Percentiles rank a stretch among this genome's conserved stretches.
phyloP scores from a whole-genome alignment of 2,888 invertebrate species.

The Drosophila barbarae region DNA sequence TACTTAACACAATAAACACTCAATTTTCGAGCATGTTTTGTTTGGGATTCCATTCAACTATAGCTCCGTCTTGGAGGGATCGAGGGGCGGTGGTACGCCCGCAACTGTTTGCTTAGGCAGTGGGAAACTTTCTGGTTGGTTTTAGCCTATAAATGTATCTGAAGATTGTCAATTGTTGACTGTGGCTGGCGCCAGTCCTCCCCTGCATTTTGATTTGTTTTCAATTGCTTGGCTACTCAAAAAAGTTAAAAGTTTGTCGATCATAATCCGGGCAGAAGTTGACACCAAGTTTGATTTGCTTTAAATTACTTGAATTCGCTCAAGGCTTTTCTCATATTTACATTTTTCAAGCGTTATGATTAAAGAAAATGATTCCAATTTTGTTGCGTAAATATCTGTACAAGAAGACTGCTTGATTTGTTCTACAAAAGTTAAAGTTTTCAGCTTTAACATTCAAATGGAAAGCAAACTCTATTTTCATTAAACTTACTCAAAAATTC shows the following conservation, averaged over 20 bases:
- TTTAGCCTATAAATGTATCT: slow-evolving; percentile 63
- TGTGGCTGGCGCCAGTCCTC: slow-evolving; percentile 25
- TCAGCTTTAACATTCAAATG: background rate
- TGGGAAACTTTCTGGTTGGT: slow-evolving; percentile 19
- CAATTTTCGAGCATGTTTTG: slow-evolving; percentile 73
- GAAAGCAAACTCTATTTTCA: background rate
- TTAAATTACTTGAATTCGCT: slow-evolving; percentile 34
- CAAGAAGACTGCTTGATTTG: background rate
- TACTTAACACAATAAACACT: slow-evolving; percentile 74
- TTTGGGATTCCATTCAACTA: slow-evolving; percentile 64
- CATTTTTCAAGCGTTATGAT: background rate
- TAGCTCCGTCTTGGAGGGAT: background rate
- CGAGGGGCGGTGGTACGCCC: slow-evolving; percentile 12
- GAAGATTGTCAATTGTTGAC: slow-evolving; percentile 65
- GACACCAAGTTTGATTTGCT: slow-evolving; percentile 54
- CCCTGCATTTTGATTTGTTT: slow-evolving; percentile 63
- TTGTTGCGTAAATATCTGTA: background rate
- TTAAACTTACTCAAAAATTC: slow-evolving; percentile 15
- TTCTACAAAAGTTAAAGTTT: background rate
- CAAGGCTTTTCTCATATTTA: slow-evolving; percentile 4
- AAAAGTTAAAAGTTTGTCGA: slow-evolving; percentile 41
- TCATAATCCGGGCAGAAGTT: slow-evolving; percentile 50
- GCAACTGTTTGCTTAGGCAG: slow-evolving; percentile 51
- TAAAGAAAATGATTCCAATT: slow-evolving; percentile 1
- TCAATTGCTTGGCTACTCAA: slow-evolving; percentile 60